A percentile compares a stretch with the other conserved stretches of the same genome.
phyloP scores from a whole-genome alignment of 2,888 invertebrate species.

The Troides oblongomaculatus region DNA sequence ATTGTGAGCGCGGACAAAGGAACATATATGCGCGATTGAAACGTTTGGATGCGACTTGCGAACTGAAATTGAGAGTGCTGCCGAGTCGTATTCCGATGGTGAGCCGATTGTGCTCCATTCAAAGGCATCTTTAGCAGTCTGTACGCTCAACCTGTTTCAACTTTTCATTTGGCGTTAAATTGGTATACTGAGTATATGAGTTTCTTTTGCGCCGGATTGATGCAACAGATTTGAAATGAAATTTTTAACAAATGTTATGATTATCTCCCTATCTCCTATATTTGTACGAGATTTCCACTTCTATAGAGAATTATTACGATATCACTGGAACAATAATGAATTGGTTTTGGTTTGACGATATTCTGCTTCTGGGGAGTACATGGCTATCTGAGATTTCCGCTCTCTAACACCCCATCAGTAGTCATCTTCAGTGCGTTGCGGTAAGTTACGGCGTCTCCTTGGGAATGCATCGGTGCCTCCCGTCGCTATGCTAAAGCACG shows the following conservation, averaged over 20 bases:
- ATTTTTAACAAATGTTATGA: background rate
- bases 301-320: too few relatives aligned
- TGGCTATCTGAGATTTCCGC: too few relatives aligned
- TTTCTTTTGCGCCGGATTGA: background rate
- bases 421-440: too few relatives aligned
- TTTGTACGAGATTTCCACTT: too few relatives aligned
- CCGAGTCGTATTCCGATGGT: conserved; percentile 24
- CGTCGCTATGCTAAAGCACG: too few relatives aligned
- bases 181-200: background rate
- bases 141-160: background rate
- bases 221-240: background rate
- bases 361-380: too few relatives aligned
- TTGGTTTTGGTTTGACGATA: too few relatives aligned
- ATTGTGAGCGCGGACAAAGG: conserved; percentile 70
- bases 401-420: too few relatives aligned
- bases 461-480: too few relatives aligned
- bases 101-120: conserved; percentile 17
- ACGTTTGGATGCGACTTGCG: conserved; percentile 60
- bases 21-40: conserved; percentile 71
- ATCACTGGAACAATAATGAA: too few relatives aligned
- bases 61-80: conserved; percentile 67
- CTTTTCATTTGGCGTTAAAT: background rate
- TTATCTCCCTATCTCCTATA: background rate
- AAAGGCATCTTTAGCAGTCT: conserved; percentile 11
- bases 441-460: too few relatives aligned